Percentiles rank a stretch among this genome's conserved stretches.
Conservation (phyloP, 2,888 invertebrate species). For the Ochropacha duplaris region DNA sequence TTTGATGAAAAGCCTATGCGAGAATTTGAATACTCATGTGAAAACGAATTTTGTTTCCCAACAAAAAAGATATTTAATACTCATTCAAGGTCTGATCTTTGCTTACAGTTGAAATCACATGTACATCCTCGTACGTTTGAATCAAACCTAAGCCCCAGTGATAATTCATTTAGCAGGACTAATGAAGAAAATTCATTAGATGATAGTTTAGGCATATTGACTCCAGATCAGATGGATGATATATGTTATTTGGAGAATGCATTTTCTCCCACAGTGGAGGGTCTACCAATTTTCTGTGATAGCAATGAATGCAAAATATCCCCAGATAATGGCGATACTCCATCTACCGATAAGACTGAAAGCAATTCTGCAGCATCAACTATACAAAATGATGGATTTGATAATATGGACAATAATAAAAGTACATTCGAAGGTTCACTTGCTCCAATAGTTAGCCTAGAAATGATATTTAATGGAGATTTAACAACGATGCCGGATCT, state of each 20-base stretch:
- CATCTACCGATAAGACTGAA: slow-evolving; percentile 83
- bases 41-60: slow-evolving; percentile 61
- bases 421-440: slow-evolving; percentile 38
- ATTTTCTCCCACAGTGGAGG: slow-evolving; percentile 86
- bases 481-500: slow-evolving; percentile 31
- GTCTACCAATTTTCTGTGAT: slow-evolving; percentile 79
- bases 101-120: slow-evolving; percentile 71
- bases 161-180: slow-evolving; percentile 70
- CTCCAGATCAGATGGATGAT: slow-evolving; percentile 94
- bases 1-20: slow-evolving; percentile 75
- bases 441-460: slow-evolving; percentile 56
- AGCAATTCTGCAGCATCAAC: slow-evolving; percentile 78
- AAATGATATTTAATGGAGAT: slow-evolving; percentile 51
- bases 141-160: slow-evolving; percentile 72
- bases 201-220: slow-evolving; percentile 93
- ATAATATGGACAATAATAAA: slow-evolving; percentile 45
- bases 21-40: slow-evolving; percentile 79
- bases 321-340: slow-evolving; percentile 78
- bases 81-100: slow-evolving; percentile 75
- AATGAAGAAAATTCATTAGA: slow-evolving; percentile 92
- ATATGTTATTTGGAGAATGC: slow-evolving; percentile 85
- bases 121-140: slow-evolving; percentile 60
- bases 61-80: slow-evolving; percentile 63
- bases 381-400: slow-evolving; percentile 76
- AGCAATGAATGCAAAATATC: slow-evolving; percentile 69